Conservation (phyloP, 2,797 vertebrate species). For the Rhynchotus rufescens region DNA sequence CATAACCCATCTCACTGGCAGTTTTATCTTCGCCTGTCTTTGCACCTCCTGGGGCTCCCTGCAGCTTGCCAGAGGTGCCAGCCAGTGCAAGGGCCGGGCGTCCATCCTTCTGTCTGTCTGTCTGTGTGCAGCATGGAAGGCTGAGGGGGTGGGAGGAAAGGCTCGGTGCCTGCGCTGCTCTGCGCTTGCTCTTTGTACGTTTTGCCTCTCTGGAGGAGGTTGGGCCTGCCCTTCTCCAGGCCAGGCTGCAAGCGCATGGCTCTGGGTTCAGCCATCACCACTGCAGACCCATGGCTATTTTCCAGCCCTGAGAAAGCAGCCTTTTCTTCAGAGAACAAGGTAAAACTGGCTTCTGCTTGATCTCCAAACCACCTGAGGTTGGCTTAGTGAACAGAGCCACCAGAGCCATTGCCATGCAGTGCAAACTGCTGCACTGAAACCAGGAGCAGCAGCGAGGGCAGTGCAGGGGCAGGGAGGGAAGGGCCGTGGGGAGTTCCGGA, state of each 20-base stretch:
- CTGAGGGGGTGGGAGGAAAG: background rate
- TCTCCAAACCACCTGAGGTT: background rate
- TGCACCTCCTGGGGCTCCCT: background rate
- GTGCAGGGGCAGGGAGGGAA: background rate
- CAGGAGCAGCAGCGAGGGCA: background rate
- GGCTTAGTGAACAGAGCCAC: background rate
- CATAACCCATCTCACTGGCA: accelerated
- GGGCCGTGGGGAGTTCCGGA: background rate
- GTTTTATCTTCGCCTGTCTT: background rate
- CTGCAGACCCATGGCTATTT: background rate
- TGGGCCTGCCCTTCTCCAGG: background rate
- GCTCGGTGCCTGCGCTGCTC: background rate
- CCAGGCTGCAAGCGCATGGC: accelerated
- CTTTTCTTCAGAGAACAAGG: background rate
- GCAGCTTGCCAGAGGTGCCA: background rate
- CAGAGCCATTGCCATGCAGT: background rate
- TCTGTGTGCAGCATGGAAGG: background rate
- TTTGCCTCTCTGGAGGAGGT: background rate
- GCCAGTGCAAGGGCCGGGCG: too few relatives aligned
- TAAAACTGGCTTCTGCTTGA: background rate
- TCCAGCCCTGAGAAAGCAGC: background rate
- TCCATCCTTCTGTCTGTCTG: background rate
- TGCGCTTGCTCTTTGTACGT: background rate
- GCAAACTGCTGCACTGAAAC: background rate
- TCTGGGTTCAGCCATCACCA: background rate